Evolutionary conservation across 2,113 vertebrate genomes (phyloP).

Genomic region (Coptodon bakossiorum): DNA sequence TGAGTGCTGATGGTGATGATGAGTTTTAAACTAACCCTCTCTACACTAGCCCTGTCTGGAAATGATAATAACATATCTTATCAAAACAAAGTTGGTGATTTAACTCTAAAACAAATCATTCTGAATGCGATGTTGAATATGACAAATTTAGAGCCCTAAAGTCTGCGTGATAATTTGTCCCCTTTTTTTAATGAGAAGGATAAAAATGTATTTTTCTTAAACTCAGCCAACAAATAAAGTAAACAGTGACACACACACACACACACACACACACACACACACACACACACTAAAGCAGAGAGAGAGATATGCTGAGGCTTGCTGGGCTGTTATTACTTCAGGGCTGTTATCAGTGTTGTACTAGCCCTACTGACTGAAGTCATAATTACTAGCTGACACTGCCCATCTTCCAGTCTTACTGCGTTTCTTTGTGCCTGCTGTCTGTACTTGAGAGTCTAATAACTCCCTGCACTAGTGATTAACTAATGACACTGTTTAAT

Average conservation of each 20-base stretch:
- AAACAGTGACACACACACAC: not conserved
- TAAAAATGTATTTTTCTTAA: not conserved
- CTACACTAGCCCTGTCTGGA: not conserved
- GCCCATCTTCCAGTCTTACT: conserved; percentile 20
- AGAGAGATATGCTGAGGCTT: not conserved
- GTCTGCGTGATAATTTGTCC: not conserved
- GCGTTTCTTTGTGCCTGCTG: conserved; percentile 37
- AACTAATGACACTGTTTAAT: conserved; percentile 60
- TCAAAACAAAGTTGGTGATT: not conserved
- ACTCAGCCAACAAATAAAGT: not conserved
- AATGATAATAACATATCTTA: not conserved
- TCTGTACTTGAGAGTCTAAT: conserved; percentile 37
- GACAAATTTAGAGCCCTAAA: not conserved
- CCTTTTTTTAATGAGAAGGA: not conserved
- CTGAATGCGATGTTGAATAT: not conserved
- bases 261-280: too few species aligned
- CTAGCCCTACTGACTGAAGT: conserved; percentile 5
- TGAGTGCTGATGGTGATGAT: not conserved
- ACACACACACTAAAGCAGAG: not conserved
- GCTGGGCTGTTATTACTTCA: conserved; percentile 24
- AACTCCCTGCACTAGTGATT: conserved; percentile 14
- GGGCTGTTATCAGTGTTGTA: conserved; percentile 39
- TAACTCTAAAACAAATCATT: not conserved
- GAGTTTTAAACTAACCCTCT: not conserved
- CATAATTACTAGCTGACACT: conserved; percentile 51